Percentiles rank a stretch among this genome's conserved stretches.
Conservation (phyloP, 1,140 invertebrate genomes). For the Neoseiulus cucumeris region DNA sequence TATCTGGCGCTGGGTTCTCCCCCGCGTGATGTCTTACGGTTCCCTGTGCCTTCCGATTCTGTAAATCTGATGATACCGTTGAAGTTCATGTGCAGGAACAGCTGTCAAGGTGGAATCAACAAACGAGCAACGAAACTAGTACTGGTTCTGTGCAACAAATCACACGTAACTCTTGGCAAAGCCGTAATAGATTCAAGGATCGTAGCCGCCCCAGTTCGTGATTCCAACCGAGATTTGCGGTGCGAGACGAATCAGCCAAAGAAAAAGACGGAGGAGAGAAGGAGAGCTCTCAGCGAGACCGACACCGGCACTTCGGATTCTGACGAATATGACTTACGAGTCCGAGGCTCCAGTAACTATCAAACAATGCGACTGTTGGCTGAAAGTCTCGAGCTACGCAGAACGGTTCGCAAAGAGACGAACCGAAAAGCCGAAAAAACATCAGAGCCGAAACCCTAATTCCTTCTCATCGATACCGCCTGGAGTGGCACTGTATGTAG, state of each 20-base stretch:
- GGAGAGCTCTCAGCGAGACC: background rate
- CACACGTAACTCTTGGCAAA: background rate
- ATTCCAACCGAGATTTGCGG: background rate
- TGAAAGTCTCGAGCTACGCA: background rate
- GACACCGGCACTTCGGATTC: background rate
- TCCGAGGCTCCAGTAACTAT: background rate
- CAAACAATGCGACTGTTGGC: background rate
- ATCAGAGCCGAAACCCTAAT: background rate
- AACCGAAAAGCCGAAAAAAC: background rate
- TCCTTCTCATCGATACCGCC: background rate
- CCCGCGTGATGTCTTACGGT: background rate
- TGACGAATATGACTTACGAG: background rate
- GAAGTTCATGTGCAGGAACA: background rate
- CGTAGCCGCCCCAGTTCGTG: background rate
- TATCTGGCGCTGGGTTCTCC: background rate
- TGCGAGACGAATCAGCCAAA: background rate
- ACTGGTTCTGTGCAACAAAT: background rate
- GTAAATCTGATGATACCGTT: background rate
- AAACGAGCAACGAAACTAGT: background rate
- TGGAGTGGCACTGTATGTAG: background rate
- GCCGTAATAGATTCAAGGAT: background rate
- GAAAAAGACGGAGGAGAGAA: background rate
- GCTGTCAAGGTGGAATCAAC: background rate
- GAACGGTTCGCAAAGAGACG: background rate
- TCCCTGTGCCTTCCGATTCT: background rate